Base-by-base conservation (phyloP, 2,888 invertebrate genomes). In the Drosophila fungiperda region DNA sequence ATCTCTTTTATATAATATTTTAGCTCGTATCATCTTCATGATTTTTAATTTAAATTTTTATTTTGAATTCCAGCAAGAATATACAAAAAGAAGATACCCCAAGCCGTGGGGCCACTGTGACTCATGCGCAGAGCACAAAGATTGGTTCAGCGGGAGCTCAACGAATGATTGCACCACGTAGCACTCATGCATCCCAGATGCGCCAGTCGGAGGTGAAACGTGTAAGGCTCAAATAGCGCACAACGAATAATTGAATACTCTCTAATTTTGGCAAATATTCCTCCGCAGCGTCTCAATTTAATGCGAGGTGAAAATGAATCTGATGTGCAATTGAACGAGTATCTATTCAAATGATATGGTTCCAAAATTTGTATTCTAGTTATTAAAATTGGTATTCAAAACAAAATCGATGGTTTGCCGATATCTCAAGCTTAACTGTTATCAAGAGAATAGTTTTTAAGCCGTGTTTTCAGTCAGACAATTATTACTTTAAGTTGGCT, bases 201-300 rank as follows among this genome's bases (percentile, higher is more conserved):
- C 89, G 90, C 0, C 90, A 91, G 61, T 70, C 81, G 12, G 91
- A 91, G 68, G 91, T 87, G n/a, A 91, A 92, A 66, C 87, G 89
- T 76, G 91, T 92, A 83, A 83, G 88, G 75, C 58, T 9, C 2
- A 12, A 12, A 0, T 5, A 17, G n/a, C 33, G 11, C 4, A 23
- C 45, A 45, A 15, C 35, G 1, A n/a, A 38, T n/a, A 20, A 38
- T 5, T 5, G 7, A 6, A 52, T 33, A 6, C 15, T 15, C 7
- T 42, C 23, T 40, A 20, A 42, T 15, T 20, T 5, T 29, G 50
- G 50, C 32, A 23, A 2, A 9, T 38, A 17, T 32, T 15, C 2
- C 4, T 1, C 5, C 38, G 0, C 17, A 88, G 90, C 84, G 85
- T 15, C 58, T 83, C 7, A 88, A 68, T 29, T 54, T 90, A 1